Evolutionary conservation across 1,140 invertebrate species (phyloP), one percentile per base, ranked within the genome.

Genomic region (Bombus haemorrhoidalis): DNA sequence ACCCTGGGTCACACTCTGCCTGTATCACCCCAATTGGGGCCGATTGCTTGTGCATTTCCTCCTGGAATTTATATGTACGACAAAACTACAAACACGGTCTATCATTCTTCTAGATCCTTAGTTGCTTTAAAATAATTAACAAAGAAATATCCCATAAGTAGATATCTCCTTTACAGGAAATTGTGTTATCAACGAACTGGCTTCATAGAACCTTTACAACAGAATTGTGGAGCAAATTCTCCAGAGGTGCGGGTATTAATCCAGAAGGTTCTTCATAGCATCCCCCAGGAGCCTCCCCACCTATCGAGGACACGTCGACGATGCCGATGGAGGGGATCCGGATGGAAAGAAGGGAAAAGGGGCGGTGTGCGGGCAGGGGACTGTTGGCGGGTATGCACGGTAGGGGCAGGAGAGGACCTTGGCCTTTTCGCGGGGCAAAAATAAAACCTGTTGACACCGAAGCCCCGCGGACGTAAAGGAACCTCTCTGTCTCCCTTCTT

Each of bases 381-480:
- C 77, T 28, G 69, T 39, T 43, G 75, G 74, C 68, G 85, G 80
- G 87, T 81, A 80, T 79, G 89, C 84, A 82, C 80, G 89, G 87
- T 83, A 90, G 90, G 86, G 88, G 90, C 82, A 88, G 68, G 76
- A 91, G 91, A 91, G 91, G 90, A 91, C 91, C 91, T 91, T 91
- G 91, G 91, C 91, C 91, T 91, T 91, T 91, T 91, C 90, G 90
- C 90, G 90, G 82, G 85, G 91, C 86, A 91, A 91, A 91, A 91
- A 91, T 91, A 91, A 91, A 91, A 91, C 91, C 91, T 91, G 91
- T 91, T 91, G 91, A 91, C 90, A 91, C 86, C 90, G 91, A 91
- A 91, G 90, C 86, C 83, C 88, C 88, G 86, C 90, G 88, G 86
- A 88, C 87, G 87, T 81, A 85, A 87, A 89, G 81, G 90, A 91